phyloP scores from a whole-genome alignment of 64 coral and sea anemone species.

The Montipora efflorescens region DNA sequence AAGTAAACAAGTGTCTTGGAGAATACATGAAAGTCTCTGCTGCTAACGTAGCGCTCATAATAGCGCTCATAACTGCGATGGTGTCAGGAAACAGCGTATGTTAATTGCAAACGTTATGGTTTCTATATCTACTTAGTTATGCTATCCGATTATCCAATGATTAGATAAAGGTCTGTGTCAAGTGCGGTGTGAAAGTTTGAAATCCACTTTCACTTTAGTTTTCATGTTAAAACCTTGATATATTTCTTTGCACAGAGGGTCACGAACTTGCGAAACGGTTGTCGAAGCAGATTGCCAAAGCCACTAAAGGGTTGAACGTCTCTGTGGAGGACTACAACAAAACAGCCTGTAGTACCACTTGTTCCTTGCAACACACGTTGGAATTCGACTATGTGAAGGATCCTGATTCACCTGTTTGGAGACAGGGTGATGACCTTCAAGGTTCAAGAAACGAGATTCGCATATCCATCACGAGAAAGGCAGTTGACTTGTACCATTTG shows the following conservation, averaged over 20 bases:
- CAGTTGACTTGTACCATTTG: not conserved
- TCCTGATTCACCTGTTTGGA: not conserved
- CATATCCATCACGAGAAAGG: not conserved
- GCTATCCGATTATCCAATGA: too few species aligned
- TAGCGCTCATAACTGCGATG: too few species aligned
- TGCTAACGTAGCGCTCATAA: too few species aligned
- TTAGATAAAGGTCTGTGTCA: too few species aligned
- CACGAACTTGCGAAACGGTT: not conserved
- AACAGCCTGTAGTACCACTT: not conserved
- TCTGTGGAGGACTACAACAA: not conserved
- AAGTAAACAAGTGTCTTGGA: too few species aligned
- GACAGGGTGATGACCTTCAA: not conserved
- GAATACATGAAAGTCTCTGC: too few species aligned
- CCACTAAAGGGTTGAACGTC: not conserved
- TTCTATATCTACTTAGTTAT: too few species aligned
- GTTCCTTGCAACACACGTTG: not conserved
- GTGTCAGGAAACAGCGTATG: too few species aligned
- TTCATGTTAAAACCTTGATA: too few species aligned
- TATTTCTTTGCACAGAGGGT: not conserved
- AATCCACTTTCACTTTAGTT: too few species aligned
- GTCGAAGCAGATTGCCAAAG: not conserved
- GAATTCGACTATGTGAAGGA: not conserved
- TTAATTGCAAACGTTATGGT: too few species aligned
- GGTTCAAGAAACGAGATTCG: not conserved
- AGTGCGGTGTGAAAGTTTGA: too few species aligned